Evolutionary conservation across 2,113 vertebrate species (phyloP), one percentile per base, ranked within the genome.

Genomic region (Chlorocebus sabaeus): DNA sequence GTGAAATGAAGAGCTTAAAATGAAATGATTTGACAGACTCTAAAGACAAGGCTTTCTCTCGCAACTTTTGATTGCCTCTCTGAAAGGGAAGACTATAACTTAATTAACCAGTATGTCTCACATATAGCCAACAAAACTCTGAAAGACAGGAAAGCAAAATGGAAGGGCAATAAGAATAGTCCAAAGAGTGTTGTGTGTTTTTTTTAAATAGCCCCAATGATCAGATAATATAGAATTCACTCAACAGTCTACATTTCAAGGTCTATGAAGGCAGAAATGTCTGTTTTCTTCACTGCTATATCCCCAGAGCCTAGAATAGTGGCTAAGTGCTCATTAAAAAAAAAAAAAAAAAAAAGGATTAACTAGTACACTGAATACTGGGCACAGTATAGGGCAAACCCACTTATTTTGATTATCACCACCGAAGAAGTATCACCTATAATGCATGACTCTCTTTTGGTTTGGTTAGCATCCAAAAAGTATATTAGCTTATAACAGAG

Each of bases 1-100:
- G 85, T 70, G 86, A 97, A 96, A 96, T 89, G 52, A 95, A 97
- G 96, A 97, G 93, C 83, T 95, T 96, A 84, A 96, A 96, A 97
- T 92, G 92, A 97, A 97, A 97, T 90, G 35, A 92, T 95, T 40
- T 89, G 90, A 96, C 93, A 92, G 87, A 90, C 27, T 92, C 45
- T 17, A 55, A 95, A 88, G 81, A 75, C 45, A 92, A 86, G 83
- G 55, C 45, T 94, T 95, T 83, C 50, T 89, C 35, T 95, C 55
- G 59, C 32, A 75, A 80, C 38, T 90, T 93, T 75, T 94, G 83
- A 93, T 67, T 92, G 90, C 27, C 68, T 87, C 52, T 84, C 75
- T 91, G 48, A 93, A 96, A 90, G 4, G 16, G n/a, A 96, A 94
- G 35, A 78, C n/a, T 35, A n/a, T 1, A 40, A 43, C 83, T 92